Percentiles rank a stretch among this genome's conserved stretches.
These are phyloP conservation scores for Euglossa dilemma DNA, from an alignment of 1,140 invertebrate genomes.

Conservation along the genomic window DNA sequence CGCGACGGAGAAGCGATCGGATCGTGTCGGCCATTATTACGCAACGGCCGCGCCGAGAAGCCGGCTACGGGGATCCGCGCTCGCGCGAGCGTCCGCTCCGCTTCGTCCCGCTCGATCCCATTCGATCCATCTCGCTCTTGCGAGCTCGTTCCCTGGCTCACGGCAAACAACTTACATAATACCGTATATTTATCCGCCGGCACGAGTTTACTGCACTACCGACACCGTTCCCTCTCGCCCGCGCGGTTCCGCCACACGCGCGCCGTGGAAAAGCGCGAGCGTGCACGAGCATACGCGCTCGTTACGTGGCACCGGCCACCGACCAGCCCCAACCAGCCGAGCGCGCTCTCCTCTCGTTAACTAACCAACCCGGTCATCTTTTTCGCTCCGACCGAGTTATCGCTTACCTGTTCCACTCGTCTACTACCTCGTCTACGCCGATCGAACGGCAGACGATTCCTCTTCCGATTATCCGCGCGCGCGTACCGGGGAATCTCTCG, in stretches of 20 bases:
- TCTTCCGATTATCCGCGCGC: neutral
- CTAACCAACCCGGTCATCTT: neutral
- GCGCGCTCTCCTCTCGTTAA: slow-evolving; percentile 59
- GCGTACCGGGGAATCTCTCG: too few species aligned
- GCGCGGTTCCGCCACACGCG: slow-evolving; percentile 5
- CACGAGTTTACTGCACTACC: slow-evolving; percentile 64
- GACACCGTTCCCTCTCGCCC: slow-evolving; percentile 45
- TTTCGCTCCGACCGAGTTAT: neutral
- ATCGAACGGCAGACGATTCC: too few species aligned
- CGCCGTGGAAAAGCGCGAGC: neutral
- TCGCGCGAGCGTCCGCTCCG: neutral
- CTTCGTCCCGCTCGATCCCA: neutral
- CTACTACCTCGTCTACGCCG: too few species aligned
- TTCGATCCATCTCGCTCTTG: neutral
- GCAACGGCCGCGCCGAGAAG: slow-evolving; percentile 29
- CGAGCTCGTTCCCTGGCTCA: slow-evolving; percentile 45
- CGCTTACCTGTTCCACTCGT: neutral
- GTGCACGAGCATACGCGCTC: slow-evolving; percentile 12
- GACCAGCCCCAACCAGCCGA: too few species aligned
- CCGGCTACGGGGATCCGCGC: neutral
- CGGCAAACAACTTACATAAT: slow-evolving; percentile 74
- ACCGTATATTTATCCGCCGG: slow-evolving; percentile 70
- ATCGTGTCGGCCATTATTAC: slow-evolving; percentile 39
- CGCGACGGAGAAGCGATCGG: neutral
- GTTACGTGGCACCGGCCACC: slow-evolving; percentile 10